These are phyloP conservation scores for Aythya baeri DNA, from an alignment of 2,113 vertebrate genomes.

Conservation along the genomic window DNA sequence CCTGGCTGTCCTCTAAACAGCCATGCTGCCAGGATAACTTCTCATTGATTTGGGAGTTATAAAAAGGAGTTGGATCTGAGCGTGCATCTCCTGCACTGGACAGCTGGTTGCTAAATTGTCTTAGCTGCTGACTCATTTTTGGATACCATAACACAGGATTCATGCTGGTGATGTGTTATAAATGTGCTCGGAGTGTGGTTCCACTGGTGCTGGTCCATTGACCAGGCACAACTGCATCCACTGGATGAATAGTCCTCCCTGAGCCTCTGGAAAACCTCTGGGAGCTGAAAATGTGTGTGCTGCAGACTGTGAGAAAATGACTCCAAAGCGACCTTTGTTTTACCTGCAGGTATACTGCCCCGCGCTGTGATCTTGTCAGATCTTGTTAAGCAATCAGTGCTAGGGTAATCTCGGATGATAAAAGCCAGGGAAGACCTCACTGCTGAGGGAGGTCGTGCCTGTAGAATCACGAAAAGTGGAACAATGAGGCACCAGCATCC, in stretches of 20 bases:
- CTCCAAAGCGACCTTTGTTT: slow-evolving; percentile 47
- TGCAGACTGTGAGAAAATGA: slow-evolving; percentile 53
- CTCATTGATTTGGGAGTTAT: not conserved
- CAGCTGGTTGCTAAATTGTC: not conserved
- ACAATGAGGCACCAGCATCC: not conserved
- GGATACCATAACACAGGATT: not conserved
- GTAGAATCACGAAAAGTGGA: slow-evolving; percentile 17
- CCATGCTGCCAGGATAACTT: not conserved
- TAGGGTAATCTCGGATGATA: slow-evolving; percentile 27
- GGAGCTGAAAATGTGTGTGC: not conserved
- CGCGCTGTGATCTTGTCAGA: slow-evolving; percentile 59
- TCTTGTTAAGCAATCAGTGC: slow-evolving; percentile 54
- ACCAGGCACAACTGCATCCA: not conserved
- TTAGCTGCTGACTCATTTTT: not conserved
- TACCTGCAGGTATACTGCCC: slow-evolving; percentile 57
- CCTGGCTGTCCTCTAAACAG: not conserved
- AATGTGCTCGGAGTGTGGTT: not conserved
- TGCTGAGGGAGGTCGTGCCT: not conserved
- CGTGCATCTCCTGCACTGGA: not conserved
- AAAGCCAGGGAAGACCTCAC: slow-evolving; percentile 41
- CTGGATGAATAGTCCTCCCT: not conserved
- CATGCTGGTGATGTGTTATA: not conserved
- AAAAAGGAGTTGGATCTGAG: not conserved
- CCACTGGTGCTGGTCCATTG: not conserved
- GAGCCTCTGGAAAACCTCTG: not conserved